Base-by-base conservation (phyloP, 2,888 invertebrate genomes). In the Lithophane ornitopus region DNA sequence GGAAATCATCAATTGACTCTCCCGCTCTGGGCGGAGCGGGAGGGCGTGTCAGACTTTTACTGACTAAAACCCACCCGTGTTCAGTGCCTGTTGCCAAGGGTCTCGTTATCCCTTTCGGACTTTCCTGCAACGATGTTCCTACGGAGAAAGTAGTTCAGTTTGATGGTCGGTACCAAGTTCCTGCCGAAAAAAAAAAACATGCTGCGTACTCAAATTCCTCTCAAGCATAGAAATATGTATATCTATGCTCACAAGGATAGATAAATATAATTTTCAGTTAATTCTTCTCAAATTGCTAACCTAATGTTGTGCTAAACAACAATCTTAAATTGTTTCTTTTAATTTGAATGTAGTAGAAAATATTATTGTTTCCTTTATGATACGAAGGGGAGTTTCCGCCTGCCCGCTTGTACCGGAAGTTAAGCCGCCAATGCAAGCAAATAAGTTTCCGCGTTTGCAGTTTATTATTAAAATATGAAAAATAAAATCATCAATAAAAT, bases 341-440 rank as follows among this genome's bases (percentile, higher is more conserved):
- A 52, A n/a, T 67, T 52, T 54, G 14, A 49, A 58, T 69, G 26
- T 66, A 46, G 44, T 56, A 52, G 52, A 77, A 80, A 71, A 69
- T 66, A 66, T 81, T 81, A 85, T 88, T 83, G 73, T 77, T 86
- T 78, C 85, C 74, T 82, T 70, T 74, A 74, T 59, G 28, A 59
- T 61, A 52, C 65, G 70, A 73, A 66, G 66, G 62, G 8, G 28
- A 67, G 63, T 77, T 85, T 77, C 76, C 85, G 76, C 66, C 70
- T 52, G 63, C 80, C 59, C 26, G 73, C 46, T 70, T 69, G 44
- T 74, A 16, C 74, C 75, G 85, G 78, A 81, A 78, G 78, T n/a
- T 63, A 52, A 74, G 26, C 77, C 70, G 72, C 34, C 66, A 61
- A 65, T 59, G 70, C 68, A 65, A 70, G 84, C 73, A 63, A 83